Evolutionary conservation across 1,140 invertebrate species (phyloP).

Genomic region (Dendroctonus valens): DNA sequence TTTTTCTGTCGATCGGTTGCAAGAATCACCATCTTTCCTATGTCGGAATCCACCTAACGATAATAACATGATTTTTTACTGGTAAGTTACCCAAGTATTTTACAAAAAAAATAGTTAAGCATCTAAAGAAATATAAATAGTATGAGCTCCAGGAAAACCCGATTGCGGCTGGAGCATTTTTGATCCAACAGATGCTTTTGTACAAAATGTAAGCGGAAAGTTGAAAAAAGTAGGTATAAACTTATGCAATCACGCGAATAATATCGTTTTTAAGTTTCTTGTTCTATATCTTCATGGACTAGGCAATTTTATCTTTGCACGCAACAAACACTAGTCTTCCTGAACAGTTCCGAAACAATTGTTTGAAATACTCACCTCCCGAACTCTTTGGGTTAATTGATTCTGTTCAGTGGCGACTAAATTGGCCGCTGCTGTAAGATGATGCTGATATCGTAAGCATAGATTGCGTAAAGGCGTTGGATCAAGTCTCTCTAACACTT

Average conservation of each 20-base stretch:
- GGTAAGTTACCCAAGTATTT: background rate
- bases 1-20: slow-evolving; percentile 80
- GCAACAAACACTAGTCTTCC: background rate
- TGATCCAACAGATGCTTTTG: too few species aligned
- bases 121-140: too few species aligned
- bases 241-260: background rate
- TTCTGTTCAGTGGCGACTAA: slow-evolving; percentile 73
- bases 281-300: background rate
- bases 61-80: slow-evolving; percentile 18
- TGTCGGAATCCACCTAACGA: slow-evolving; percentile 69
- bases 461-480: slow-evolving; percentile 61
- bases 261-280: too few species aligned
- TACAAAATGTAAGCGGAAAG: background rate
- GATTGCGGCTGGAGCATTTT: too few species aligned
- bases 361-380: slow-evolving; percentile 61
- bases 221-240: background rate
- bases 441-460: slow-evolving; percentile 72
- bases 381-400: slow-evolving; percentile 65
- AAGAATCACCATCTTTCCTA: slow-evolving; percentile 65
- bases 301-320: background rate
- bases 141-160: too few species aligned
- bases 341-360: too few species aligned
- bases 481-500: slow-evolving; percentile 79
- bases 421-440: slow-evolving; percentile 69
- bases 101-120: slow-evolving; percentile 1